phyloP scores from a whole-genome alignment of 2,888 invertebrate genomes.

The Tenthredo scrophulariae region DNA sequence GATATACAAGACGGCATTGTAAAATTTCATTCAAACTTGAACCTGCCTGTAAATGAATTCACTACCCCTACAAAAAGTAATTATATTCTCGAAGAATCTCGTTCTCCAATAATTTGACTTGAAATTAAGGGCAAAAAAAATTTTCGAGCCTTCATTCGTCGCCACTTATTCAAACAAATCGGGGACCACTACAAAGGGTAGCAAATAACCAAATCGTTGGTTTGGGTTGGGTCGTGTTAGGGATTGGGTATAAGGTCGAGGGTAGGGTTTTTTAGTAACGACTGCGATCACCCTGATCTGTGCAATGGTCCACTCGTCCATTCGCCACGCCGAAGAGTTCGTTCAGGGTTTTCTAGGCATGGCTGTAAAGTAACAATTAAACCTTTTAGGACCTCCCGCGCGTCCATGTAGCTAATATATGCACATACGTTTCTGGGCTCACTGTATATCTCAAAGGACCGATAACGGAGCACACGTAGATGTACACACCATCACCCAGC shows the following conservation, averaged over 20 bases:
- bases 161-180: background rate
- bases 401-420: constrained; percentile 3
- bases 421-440: background rate
- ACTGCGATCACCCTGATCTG: constrained; percentile 26
- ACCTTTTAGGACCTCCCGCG: background rate
- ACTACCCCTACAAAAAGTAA: background rate
- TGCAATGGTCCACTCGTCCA: background rate
- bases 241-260: constrained; percentile 28
- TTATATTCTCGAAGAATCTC: background rate
- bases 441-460: constrained; percentile 16
- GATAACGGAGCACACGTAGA: constrained; percentile 10
- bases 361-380: constrained; percentile 19
- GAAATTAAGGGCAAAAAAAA: background rate
- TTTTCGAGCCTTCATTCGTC: background rate
- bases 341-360: background rate
- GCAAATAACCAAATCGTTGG: constrained; percentile 11
- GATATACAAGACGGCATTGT: background rate
- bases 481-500: background rate
- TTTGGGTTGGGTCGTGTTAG: constrained; percentile 1
- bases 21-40: background rate
- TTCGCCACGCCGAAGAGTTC: background rate
- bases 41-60: background rate
- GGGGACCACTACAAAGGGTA: background rate
- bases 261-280: background rate
- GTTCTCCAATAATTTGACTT: background rate